These are phyloP conservation scores for Clinocottus analis DNA, from an alignment of 2,113 vertebrate species.

Conservation along the genomic window DNA sequence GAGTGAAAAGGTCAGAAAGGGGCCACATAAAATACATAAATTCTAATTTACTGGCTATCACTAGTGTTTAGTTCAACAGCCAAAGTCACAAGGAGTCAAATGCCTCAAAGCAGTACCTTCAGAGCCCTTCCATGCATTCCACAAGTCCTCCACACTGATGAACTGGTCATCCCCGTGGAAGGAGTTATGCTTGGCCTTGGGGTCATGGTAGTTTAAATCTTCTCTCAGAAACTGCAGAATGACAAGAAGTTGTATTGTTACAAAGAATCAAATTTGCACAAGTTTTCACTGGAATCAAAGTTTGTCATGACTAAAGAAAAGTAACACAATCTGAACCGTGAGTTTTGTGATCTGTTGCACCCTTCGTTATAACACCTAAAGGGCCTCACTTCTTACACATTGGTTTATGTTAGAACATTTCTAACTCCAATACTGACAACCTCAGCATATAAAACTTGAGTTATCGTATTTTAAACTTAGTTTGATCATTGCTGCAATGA, in stretches of 20 bases:
- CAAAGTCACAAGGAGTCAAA: not conserved
- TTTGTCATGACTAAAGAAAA: no score
- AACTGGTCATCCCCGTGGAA: slow-evolving; percentile 98
- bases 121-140: slow-evolving; percentile 95
- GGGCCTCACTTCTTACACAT: not conserved
- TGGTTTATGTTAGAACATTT: not conserved
- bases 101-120: slow-evolving; percentile 85
- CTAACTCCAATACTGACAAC: not conserved
- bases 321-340: no score
- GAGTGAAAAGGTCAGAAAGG: slow-evolving; percentile 30
- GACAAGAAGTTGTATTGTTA: slow-evolving; percentile 43
- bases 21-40: not conserved
- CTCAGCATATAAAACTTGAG: not conserved
- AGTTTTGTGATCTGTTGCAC: no score
- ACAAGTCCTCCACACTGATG: slow-evolving; percentile 97
- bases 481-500: not conserved
- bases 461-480: not conserved
- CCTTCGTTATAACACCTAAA: not conserved
- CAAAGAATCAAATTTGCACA: not conserved
- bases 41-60: not conserved
- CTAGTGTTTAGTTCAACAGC: not conserved
- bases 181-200: slow-evolving; percentile 95
- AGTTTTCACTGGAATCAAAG: not conserved
- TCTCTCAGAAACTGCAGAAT: slow-evolving; percentile 93
- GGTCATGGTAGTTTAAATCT: slow-evolving; percentile 97